Percentiles rank a stretch among this genome's conserved stretches.
Evolutionary conservation across 2,888 invertebrate species (phyloP).

Genomic region (Blastobasis adustella): DNA sequence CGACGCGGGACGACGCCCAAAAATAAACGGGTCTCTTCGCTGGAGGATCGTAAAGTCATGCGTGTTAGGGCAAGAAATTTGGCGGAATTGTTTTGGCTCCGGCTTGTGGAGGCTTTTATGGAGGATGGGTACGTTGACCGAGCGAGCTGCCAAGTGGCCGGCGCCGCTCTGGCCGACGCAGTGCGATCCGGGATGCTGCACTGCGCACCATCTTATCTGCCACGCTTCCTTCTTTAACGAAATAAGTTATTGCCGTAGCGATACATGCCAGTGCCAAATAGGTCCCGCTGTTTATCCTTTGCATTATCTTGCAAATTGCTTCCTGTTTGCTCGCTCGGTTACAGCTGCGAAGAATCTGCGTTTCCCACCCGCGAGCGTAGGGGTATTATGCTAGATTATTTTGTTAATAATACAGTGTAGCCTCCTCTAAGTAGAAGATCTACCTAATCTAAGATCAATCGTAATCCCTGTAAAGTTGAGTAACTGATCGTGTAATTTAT

Average conservation of each 20-base stretch:
- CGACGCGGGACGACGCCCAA: constrained; percentile 18
- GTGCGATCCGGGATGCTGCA: constrained; percentile 60
- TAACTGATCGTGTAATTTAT: no score
- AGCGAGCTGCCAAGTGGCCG: constrained; percentile 64
- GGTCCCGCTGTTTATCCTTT: constrained; percentile 25
- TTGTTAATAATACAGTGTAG: no score
- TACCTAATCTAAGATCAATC: no score
- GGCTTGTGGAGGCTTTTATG: constrained; percentile 64
- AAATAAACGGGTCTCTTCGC: constrained; percentile 47
- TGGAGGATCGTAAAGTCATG: constrained; percentile 63
- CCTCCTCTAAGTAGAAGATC: no score
- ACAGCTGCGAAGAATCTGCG: no score
- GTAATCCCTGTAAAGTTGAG: no score
- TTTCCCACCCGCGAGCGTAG: background rate
- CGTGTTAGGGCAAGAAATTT: constrained; percentile 67
- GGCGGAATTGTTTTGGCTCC: constrained; percentile 71
- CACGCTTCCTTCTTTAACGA: constrained; percentile 37
- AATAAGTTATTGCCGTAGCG: constrained; percentile 49
- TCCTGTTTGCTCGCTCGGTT: no score
- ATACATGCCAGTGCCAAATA: constrained; percentile 54
- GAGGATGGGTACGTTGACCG: constrained; percentile 65
- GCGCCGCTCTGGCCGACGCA: constrained; percentile 68
- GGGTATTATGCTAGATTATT: no score
- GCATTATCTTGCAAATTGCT: constrained; percentile 8
- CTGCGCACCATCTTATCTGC: constrained; percentile 58